Evolutionary conservation across 2,797 vertebrate genomes (phyloP).

Genomic region (Sebastes taczanowskii): DNA sequence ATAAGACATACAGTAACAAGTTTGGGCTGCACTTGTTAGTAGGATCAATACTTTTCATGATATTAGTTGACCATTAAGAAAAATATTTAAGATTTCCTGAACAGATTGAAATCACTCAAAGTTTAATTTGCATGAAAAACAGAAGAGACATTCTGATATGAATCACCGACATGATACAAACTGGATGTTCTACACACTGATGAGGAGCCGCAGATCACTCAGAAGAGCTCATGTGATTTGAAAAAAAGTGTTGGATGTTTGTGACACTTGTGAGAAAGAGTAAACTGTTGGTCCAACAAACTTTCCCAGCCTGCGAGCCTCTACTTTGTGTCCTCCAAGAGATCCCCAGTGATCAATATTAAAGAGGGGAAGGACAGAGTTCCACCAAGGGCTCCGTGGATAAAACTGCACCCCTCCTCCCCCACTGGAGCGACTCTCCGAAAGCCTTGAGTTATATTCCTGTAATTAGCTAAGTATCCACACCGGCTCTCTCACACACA

Average conservation of each 20-base stretch:
- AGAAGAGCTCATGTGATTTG: background rate
- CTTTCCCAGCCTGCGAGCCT: constrained; percentile 42
- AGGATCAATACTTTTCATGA: background rate
- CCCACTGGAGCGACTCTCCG: constrained; percentile 41
- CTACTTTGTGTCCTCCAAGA: constrained; percentile 55
- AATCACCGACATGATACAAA: background rate
- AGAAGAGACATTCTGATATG: background rate
- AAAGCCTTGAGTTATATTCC: constrained; percentile 74
- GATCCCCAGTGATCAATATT: constrained; percentile 73
- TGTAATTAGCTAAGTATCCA: constrained; percentile 75
- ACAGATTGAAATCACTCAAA: background rate
- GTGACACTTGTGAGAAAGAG: constrained; percentile 43
- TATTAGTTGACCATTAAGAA: background rate
- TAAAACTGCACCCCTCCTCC: constrained; percentile 36
- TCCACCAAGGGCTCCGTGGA: constrained; percentile 65
- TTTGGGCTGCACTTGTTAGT: background rate
- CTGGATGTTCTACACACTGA: background rate
- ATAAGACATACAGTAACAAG: background rate
- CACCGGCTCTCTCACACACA: constrained; percentile 43
- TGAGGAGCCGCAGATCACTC: background rate
- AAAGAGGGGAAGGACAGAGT: constrained; percentile 76
- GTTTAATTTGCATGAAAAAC: background rate
- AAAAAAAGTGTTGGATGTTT: constrained; percentile 1
- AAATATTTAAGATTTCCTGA: background rate
- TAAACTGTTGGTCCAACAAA: constrained; percentile 66